Base-by-base conservation (phyloP, 2,888 invertebrate genomes). In the Leucophenga maculata region DNA sequence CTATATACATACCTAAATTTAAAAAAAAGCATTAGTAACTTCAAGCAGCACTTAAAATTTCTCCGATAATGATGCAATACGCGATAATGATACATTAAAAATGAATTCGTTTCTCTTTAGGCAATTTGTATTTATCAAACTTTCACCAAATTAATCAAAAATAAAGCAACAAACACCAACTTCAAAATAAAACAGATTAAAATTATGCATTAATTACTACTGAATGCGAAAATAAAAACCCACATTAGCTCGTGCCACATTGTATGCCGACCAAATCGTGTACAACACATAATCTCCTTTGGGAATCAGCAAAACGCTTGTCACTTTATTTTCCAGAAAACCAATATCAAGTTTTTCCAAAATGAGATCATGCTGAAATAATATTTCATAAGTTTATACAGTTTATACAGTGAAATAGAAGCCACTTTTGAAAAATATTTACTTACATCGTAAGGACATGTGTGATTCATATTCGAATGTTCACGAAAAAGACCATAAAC, bases 381-480 rank as follows among this genome's bases (percentile, higher is more conserved):
- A 54, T n/a, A 8, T 9, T 13, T 74, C 67, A 14, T 4, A n/a
- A n/a, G 13, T 46, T 14, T 13, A n/a, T 46, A 0, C 1, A 0
- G 14, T 0, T 9, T 18, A n/a, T n/a, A n/a, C n/a, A n/a, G n/a
- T n/a, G n/a, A 16, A 52, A 8, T 9, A 1, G 20, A 26, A 0
- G n/a, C 16, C 26, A 26, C 26, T 26, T 3, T 3, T 4, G 2
- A 26, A 26, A 11, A 31, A 2, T 6, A 3, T 0, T 26, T 46
- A 64, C 69, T 68, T 39, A 74, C 74, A 68, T 68, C n/a, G 18
- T 59, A 72, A 0, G 77, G 77, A 54, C 77, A 77, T 0, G 76
- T 70, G 26, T 77, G 77, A 54, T 77, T 78, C 1, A 71, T 0
- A 46, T 78, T 77, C 13, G 74, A 62, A 9, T n/a, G 20, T 2